phyloP scores from a whole-genome alignment of 2,797 vertebrate genomes.

The Psittacula echo region DNA sequence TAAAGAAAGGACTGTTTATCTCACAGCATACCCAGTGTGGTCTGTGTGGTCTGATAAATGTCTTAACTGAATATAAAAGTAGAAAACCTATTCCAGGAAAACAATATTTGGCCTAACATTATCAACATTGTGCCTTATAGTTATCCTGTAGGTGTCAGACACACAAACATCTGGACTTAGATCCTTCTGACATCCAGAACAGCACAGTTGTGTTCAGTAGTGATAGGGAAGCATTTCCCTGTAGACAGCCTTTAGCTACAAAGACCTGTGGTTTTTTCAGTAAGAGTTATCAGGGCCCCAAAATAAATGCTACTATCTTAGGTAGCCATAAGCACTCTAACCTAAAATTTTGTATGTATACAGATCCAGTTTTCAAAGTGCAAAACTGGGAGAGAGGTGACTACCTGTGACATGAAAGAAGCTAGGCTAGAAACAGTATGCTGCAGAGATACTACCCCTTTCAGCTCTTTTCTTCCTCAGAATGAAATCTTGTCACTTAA shows the following conservation, averaged over 20 bases:
- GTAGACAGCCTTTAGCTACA: neutral
- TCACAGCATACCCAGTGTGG: neutral
- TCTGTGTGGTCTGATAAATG: neutral
- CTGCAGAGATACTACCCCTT: neutral
- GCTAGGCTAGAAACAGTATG: neutral
- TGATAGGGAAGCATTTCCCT: neutral
- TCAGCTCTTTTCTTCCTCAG: neutral
- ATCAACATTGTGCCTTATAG: neutral
- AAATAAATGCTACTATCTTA: neutral
- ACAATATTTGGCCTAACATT: neutral
- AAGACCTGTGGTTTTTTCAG: neutral
- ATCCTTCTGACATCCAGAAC: neutral
- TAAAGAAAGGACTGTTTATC: neutral
- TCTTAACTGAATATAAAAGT: neutral
- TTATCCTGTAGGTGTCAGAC: neutral
- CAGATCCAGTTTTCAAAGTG: neutral
- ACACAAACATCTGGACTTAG: neutral
- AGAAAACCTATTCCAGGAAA: neutral
- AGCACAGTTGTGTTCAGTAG: neutral
- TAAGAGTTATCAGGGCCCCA: neutral
- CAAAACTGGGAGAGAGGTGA: neutral
- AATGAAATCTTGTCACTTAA: neutral
- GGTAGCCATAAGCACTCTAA: neutral
- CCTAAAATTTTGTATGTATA: neutral
- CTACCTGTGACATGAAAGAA: neutral